Percentiles rank a stretch among this genome's conserved stretches.
Conservation (phyloP, 2,113 vertebrate species). For the Hepsetus odoe region DNA sequence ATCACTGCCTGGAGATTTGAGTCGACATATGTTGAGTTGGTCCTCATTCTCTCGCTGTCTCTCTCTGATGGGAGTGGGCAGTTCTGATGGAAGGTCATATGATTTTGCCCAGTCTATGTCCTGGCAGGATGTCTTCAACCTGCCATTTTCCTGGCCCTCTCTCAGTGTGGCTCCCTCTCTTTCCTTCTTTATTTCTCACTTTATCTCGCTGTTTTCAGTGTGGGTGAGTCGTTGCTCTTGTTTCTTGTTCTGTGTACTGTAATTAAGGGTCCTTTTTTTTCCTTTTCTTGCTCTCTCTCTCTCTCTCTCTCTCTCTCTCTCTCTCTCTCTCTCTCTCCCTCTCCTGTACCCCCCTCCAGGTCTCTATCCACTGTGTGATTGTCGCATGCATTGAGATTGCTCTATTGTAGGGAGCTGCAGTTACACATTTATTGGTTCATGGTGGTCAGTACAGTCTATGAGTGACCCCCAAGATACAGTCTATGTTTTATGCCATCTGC, state of each 20-base stretch:
- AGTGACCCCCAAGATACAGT: neutral
- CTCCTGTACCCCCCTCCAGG: conserved; percentile 14
- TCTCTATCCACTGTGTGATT: conserved; percentile 29
- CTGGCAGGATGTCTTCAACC: conserved; percentile 31
- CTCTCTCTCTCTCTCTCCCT: conserved; percentile 30
- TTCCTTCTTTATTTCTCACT: conserved; percentile 2
- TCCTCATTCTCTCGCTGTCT: neutral
- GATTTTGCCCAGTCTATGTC: conserved; percentile 4
- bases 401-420: neutral
- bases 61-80: conserved; percentile 28
- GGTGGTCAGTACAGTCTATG: too few species aligned
- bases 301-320: conserved; percentile 29
- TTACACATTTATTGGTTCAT: neutral
- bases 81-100: conserved; percentile 49
- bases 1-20: neutral
- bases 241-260: conserved; percentile 29
- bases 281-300: too few species aligned
- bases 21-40: conserved; percentile 16
- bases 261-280: conserved; percentile 55
- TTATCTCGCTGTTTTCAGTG: neutral
- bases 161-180: conserved; percentile 6
- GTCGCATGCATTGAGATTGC: conserved; percentile 7
- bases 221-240: neutral
- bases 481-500: neutral
- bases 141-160: conserved; percentile 21